Percentiles rank a stretch among this genome's conserved stretches.
These are phyloP conservation scores for Amblyteles armatorius DNA, from an alignment of 2,888 invertebrate species.

Conservation along the genomic window DNA sequence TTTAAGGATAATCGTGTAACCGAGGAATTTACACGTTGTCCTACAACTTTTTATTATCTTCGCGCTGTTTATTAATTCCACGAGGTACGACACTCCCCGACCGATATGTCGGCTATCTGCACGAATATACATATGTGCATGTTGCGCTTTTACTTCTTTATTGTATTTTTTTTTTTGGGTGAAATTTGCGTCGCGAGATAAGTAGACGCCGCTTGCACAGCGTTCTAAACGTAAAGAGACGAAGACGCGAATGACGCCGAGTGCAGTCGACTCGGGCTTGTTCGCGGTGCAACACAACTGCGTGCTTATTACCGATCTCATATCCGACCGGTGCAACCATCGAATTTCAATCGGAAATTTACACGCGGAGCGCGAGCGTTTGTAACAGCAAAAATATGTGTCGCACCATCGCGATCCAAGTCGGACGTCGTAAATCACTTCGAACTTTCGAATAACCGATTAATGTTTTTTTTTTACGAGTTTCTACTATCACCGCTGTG, in stretches of 20 bases:
- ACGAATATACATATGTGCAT: background rate
- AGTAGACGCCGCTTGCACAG: background rate
- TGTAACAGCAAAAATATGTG: slow-evolving; percentile 18
- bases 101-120: background rate
- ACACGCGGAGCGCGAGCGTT: too few relatives aligned
- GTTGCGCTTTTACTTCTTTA: slow-evolving; percentile 21
- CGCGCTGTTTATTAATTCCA: slow-evolving; percentile 18
- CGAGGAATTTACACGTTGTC: slow-evolving; percentile 14
- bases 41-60: slow-evolving; percentile 5
- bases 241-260: slow-evolving; percentile 18
- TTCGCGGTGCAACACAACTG: slow-evolving; percentile 40
- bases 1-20: slow-evolving; percentile 7
- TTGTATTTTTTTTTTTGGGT: slow-evolving; percentile 6
- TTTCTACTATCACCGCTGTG: slow-evolving; percentile 30
- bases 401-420: background rate
- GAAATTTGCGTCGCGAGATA: slow-evolving; percentile 13
- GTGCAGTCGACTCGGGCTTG: slow-evolving; percentile 51
- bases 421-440: slow-evolving; percentile 30
- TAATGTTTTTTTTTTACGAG: slow-evolving; percentile 48
- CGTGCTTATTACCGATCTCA: background rate
- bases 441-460: slow-evolving; percentile 39
- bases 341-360: slow-evolving; percentile 38
- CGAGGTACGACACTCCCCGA: slow-evolving; percentile 2
- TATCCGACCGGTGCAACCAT: background rate
- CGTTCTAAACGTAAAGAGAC: slow-evolving; percentile 4